These are phyloP conservation scores for Oncorhynchus clarkii DNA, from an alignment of 2,113 vertebrate genomes.

Conservation along the genomic window DNA sequence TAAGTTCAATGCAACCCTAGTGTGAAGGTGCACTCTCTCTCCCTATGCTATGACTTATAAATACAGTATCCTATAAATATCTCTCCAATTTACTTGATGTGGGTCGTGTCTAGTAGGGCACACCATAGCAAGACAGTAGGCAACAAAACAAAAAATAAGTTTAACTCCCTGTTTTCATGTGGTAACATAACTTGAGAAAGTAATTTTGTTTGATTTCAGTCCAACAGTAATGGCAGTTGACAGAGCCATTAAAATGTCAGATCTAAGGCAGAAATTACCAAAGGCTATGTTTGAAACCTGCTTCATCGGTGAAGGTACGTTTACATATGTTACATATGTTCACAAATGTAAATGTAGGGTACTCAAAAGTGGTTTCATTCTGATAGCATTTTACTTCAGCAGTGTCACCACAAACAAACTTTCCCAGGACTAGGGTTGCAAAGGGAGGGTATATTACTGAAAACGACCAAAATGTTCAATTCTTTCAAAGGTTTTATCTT, in stretches of 20 bases:
- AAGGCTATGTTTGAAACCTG: constrained; percentile 78
- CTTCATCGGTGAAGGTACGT: constrained; percentile 75
- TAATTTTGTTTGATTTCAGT: constrained; percentile 57
- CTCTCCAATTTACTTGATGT: not conserved
- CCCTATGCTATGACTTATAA: no score
- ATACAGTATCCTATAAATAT: not conserved
- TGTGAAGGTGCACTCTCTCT: not conserved
- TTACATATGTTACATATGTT: not conserved
- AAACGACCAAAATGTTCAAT: no score
- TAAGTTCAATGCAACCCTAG: constrained; percentile 64
- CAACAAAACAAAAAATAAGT: not conserved
- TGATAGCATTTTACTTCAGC: no score
- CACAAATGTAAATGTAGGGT: no score
- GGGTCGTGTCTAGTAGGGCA: not conserved
- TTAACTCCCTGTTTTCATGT: no score
- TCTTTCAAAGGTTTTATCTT: no score
- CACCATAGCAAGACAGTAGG: not conserved
- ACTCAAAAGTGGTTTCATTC: no score
- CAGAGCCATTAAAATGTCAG: constrained; percentile 72
- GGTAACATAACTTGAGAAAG: no score
- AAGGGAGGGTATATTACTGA: no score
- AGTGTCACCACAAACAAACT: no score
- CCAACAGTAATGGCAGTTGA: constrained; percentile 76
- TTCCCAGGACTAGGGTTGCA: no score
- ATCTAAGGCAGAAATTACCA: constrained; percentile 79